phyloP scores from a whole-genome alignment of 2,888 invertebrate genomes.

The Chromoteleia sp. region DNA sequence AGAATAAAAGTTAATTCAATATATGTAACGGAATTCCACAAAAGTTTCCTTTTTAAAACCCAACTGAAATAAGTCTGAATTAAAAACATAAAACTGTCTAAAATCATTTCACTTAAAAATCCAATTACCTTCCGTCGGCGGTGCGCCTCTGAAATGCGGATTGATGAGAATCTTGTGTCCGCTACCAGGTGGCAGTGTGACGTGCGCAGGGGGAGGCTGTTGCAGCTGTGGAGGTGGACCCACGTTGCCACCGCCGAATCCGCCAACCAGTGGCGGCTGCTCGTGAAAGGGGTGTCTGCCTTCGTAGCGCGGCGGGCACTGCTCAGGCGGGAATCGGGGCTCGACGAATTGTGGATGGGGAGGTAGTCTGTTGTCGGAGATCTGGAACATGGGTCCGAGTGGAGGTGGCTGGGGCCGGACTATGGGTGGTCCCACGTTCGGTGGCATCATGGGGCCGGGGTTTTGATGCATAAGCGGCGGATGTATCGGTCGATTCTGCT shows the following conservation, averaged over 20 bases:
- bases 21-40: too few relatives aligned
- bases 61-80: too few relatives aligned
- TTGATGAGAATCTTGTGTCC: slow-evolving; percentile 89
- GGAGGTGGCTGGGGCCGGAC: slow-evolving; percentile 47
- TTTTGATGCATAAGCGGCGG: slow-evolving; percentile 74
- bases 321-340: slow-evolving; percentile 29
- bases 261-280: slow-evolving; percentile 57
- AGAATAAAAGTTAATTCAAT: too few relatives aligned
- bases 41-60: too few relatives aligned
- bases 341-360: slow-evolving; percentile 69
- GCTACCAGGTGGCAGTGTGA: slow-evolving; percentile 65
- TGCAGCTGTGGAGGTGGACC: slow-evolving; percentile 28
- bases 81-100: too few relatives aligned
- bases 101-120: neutral
- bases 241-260: slow-evolving; percentile 72
- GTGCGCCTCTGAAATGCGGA: slow-evolving; percentile 89
- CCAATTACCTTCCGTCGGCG: slow-evolving; percentile 85
- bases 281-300: slow-evolving; percentile 57
- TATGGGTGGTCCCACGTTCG: slow-evolving; percentile 23
- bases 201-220: slow-evolving; percentile 24
- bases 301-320: slow-evolving; percentile 38
- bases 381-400: slow-evolving; percentile 70
- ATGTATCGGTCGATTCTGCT: slow-evolving; percentile 53
- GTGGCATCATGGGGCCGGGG: slow-evolving; percentile 66
- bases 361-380: slow-evolving; percentile 74